Evolutionary conservation across 2,113 vertebrate genomes (phyloP).

Genomic region (Ctenodactylus gundi): DNA sequence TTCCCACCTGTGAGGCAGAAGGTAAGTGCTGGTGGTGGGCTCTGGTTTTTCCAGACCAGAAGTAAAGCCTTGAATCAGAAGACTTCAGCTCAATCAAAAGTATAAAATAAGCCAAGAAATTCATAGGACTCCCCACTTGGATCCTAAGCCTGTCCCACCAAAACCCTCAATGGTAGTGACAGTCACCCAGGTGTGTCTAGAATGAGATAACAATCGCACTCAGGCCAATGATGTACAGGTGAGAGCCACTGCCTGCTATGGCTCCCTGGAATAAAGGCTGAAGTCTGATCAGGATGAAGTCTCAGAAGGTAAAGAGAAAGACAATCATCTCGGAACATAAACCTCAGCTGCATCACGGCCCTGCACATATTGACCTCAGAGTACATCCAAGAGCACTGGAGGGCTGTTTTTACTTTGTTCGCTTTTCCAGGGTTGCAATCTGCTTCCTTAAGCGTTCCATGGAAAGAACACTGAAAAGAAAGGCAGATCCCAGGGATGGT

Average conservation of each 20-base stretch:
- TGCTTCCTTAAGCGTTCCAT: not conserved
- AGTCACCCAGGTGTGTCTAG: not conserved
- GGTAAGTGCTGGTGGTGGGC: not conserved
- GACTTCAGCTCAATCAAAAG: not conserved
- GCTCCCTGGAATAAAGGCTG: not conserved
- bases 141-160: not conserved
- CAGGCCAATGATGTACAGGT: not conserved
- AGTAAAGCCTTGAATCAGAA: not conserved
- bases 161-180: not conserved
- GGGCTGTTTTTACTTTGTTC: not conserved
- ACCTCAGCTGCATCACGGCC: not conserved
- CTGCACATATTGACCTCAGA: not conserved
- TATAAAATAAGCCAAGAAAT: not conserved
- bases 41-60: not conserved
- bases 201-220: not conserved
- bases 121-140: not conserved
- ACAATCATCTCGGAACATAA: not conserved
- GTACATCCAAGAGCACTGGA: not conserved
- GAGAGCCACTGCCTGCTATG: not conserved
- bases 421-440: not conserved
- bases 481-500: not conserved
- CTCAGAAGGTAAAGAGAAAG: not conserved
- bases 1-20: not conserved
- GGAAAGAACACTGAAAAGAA: not conserved
- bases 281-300: not conserved